Base-by-base conservation (phyloP, 1,140 invertebrate genomes). In the Venturia canescens region DNA sequence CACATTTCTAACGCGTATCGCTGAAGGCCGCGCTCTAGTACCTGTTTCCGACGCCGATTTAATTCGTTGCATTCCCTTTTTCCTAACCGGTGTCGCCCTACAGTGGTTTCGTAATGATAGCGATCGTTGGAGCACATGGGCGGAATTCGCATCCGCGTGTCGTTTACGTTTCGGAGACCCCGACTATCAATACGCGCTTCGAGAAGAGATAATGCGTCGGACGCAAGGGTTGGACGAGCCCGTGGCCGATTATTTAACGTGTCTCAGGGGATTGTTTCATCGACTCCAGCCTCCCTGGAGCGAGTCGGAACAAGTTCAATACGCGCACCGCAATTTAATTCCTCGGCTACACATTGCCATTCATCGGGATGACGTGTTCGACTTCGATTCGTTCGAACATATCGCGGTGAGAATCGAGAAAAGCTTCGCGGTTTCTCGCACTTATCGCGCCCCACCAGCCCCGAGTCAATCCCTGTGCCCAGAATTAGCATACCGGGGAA, bases 211-310 rank as follows among this genome's bases (percentile, higher is more conserved):
- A 3, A 18, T 70, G 44, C 66, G 80, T 0, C 66, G 83, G 3
- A 84, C 82, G 0, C 83, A 80, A 67, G 79, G 83, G 0, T 57
- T 80, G 29, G n/a, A 71, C 0, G 81, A 84, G 31, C 67, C 76
- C 0, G 79, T 84, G 1, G 80, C 83, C 0, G 80, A 84, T 78
- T 84, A 71, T 26, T 66, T 84, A 1, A 84, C 83, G 0, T 83
- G 79, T 29, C 16, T 83, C 0, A 80, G 82, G 9, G 74, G 75
- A 1, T 21, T 81, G 18, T 74, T 84, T 31, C 53, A 44, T 15
- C 81, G 83, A 0, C 18, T 77, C 1, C 27, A 21, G 7, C 79
- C 79, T 3, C 76, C 26, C 3, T 84, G 83, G 83, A 21, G 23
- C 6, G 77, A 77, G 57, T 26, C 1, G 0, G 81, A 83, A 31